A percentile compares a stretch with the other conserved stretches of the same genome.
Evolutionary conservation across 1,140 invertebrate species (phyloP).

Genomic region (Samia ricini): DNA sequence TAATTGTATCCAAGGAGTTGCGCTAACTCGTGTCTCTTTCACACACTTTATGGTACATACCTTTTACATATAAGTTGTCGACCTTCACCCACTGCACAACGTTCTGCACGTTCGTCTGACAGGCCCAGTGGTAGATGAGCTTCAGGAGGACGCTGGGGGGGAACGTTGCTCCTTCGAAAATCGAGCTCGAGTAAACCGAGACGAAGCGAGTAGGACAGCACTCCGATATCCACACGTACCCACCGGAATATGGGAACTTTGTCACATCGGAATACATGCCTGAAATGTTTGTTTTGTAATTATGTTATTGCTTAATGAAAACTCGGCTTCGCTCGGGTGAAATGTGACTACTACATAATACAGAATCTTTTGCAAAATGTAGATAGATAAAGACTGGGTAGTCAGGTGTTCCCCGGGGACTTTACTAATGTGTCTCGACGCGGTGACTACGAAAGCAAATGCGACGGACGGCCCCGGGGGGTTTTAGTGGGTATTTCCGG

Average conservation of each 20-base stretch:
- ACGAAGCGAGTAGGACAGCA: conserved; percentile 90
- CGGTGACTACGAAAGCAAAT: no score
- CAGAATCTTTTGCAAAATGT: no score
- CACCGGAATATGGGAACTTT: conserved; percentile 91
- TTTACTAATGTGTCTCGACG: no score
- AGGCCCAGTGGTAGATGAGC: conserved; percentile 93
- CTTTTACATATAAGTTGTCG: conserved; percentile 69
- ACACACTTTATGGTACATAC: conserved; percentile 27
- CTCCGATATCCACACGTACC: conserved; percentile 93
- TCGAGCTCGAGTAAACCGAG: conserved; percentile 90
- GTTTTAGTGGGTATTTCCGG: no score
- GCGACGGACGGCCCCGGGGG: no score
- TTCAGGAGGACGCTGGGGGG: conserved; percentile 89
- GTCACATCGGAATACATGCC: conserved; percentile 90
- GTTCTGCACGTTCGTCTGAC: conserved; percentile 92
- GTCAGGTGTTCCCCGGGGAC: no score
- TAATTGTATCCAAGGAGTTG: no score
- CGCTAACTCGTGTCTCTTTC: no score
- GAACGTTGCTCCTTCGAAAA: conserved; percentile 90
- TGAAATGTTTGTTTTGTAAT: conserved; percentile 30
- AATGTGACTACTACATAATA: no score
- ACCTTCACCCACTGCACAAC: conserved; percentile 93
- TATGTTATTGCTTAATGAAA: not conserved
- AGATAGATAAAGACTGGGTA: no score
- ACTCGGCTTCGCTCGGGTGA: no score